A percentile compares a stretch with the other conserved stretches of the same genome.
phyloP scores from a whole-genome alignment of 2,113 vertebrate genomes.

The Campylomormyrus numenius region DNA sequence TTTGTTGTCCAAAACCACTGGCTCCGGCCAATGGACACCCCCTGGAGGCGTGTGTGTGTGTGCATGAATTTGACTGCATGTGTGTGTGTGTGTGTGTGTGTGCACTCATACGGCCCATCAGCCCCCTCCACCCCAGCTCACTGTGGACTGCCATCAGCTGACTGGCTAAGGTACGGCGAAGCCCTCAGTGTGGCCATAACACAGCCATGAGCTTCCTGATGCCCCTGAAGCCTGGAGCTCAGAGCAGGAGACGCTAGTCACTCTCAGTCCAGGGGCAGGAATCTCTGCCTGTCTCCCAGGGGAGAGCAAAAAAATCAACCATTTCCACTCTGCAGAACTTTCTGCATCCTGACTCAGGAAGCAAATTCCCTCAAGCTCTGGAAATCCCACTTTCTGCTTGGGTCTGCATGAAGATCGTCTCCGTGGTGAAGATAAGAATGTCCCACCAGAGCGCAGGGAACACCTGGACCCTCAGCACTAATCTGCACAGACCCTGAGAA shows the following conservation, averaged over 20 bases:
- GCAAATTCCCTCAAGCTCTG: slow-evolving; percentile 22
- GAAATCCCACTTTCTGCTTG: slow-evolving; percentile 17
- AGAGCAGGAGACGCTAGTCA: background rate
- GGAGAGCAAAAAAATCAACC: slow-evolving; percentile 10
- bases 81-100: slow-evolving; percentile 23
- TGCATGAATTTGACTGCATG: background rate
- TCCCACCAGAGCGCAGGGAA: background rate
- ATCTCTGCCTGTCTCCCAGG: slow-evolving; percentile 32
- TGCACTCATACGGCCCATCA: background rate
- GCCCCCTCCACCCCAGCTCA: background rate
- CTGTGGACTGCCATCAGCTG: background rate
- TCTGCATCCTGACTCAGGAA: slow-evolving; percentile 29
- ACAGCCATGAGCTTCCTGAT: background rate
- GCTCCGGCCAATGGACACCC: background rate
- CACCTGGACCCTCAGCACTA: background rate
- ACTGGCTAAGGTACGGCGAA: background rate
- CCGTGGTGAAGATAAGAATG: background rate
- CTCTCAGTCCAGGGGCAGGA: slow-evolving; percentile 48
- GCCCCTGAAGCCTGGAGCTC: background rate
- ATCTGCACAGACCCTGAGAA: background rate
- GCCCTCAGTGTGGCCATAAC: background rate
- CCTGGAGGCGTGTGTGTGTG: slow-evolving; percentile 32
- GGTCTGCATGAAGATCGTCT: background rate
- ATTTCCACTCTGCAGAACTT: slow-evolving; percentile 31
- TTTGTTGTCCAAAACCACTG: background rate